These are phyloP conservation scores for Ellobium chinense DNA, from an alignment of 2,888 invertebrate species.

Conservation along the genomic window DNA sequence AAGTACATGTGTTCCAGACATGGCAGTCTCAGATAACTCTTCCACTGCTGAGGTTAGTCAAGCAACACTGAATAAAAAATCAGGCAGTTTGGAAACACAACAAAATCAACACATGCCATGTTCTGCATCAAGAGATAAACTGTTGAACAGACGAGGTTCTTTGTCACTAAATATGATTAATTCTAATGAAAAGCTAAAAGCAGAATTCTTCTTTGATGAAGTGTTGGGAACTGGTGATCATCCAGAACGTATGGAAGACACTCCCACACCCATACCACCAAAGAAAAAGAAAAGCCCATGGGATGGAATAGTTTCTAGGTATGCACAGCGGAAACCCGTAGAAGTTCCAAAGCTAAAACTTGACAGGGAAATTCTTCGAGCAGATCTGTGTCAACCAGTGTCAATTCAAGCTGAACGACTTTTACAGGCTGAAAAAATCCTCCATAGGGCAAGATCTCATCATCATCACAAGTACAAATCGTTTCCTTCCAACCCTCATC, in stretches of 20 bases:
- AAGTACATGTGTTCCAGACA: background rate
- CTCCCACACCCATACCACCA: background rate
- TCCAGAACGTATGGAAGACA: constrained; percentile 1
- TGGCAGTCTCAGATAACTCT: background rate
- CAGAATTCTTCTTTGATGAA: background rate
- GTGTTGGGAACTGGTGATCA: background rate
- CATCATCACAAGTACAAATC: too few species aligned
- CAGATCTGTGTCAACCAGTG: constrained; percentile 22
- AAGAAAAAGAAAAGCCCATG: background rate
- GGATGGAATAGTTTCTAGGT: background rate
- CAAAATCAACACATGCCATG: background rate
- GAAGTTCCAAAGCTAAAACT: background rate
- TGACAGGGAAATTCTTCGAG: constrained; percentile 7
- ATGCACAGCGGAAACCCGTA: background rate
- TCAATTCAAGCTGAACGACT: constrained; percentile 15
- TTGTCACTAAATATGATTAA: background rate
- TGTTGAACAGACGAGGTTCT: background rate
- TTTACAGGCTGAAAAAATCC: constrained; percentile 13
- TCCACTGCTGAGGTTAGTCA: background rate
- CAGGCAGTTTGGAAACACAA: background rate
- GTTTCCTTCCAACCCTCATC: too few species aligned
- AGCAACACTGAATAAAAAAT: background rate
- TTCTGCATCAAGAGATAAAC: background rate
- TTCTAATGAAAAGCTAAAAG: background rate
- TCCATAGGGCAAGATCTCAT: background rate